Evolutionary conservation across 2,113 vertebrate genomes (phyloP), one percentile per base, ranked within the genome.

Genomic region (Recurvirostra avosetta): DNA sequence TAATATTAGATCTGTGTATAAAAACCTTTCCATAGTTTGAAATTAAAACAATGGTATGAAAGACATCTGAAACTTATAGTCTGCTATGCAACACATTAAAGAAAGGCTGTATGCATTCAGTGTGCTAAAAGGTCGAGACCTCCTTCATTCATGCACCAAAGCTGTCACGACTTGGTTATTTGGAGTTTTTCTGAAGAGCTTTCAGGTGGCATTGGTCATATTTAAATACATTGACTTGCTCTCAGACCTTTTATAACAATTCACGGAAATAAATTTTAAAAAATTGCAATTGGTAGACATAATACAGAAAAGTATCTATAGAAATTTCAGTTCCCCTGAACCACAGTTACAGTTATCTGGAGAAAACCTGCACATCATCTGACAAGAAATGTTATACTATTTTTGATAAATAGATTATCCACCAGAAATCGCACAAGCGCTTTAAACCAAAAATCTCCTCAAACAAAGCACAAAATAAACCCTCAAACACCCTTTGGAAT

Each of bases 11-110:
- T 45, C 49, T 78, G 27, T 9, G 1, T 30, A 84, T 72, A 68
- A 65, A 86, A 90, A 52, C 20, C 30, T 91, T 91, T 90, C 73
- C 68, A 91, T 27, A 73, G 62, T 45, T 76, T 91, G 80, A 94
- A 89, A 66, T 91, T 63, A 76, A 94, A 93, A 86, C 71, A 96
- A n/a, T 38, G 83, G 76, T 45, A 97, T 90, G 86, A 89, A 94
- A 62, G 41, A 70, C 1, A 13, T 73, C 38, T 15, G 66, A 81
- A 94, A 72, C 4, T 63, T 49, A 84, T 0, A 75, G 82, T 76
- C 76, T 87, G 84, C 89, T 92, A 56, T 59, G 76, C 73, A 38
- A 50, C 53, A 68, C 20, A 41, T 45, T 65, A n/a, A 49, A 88
- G 30, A 67, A 26, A 30, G 36, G 27, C 68, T 85, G 27, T 9